Evolutionary conservation across 2,888 invertebrate genomes (phyloP), one percentile per base, ranked within the genome.

Genomic region (Papilio demoleus): DNA sequence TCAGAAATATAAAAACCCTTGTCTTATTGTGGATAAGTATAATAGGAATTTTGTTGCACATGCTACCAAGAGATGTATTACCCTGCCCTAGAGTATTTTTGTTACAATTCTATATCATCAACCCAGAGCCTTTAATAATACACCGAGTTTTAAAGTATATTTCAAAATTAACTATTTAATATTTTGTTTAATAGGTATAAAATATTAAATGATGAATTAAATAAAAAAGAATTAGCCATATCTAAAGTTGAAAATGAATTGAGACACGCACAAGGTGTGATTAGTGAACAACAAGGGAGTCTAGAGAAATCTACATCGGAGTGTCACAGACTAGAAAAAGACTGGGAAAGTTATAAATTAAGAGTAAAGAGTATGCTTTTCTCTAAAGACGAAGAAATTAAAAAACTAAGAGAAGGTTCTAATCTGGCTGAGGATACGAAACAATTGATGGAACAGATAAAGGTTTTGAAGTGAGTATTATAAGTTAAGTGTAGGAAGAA

Each of bases 331-430:
- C 71, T 91, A 12, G 90, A 92, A 71, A 86, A 76, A 58, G 92
- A 92, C 53, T 92, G 92, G 92, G 89, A 90, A 70, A 76, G 87
- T 0, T 92, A 92, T 45, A 92, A 92, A 74, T 70, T 88, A 38
- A 79, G 92, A 69, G 92, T 92, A 2, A 92, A 92, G 62, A 86
- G 83, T 24, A 92, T 91, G 89, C 75, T 92, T 17, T 73, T 73
- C 14, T 77, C 85, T 14, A 92, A 92, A 74, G 92, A 92, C 65
- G 83, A 79, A 42, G 88, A 90, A 70, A 88, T 92, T 11, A 87
- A 86, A 67, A 72, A 80, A 1, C 68, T 92, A 62, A 84, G 87
- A 45, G 84, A 85, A 0, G 90, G 90, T 0, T 40, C 79, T 14
- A 78, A 82, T 65, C 53, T 85, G 11, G 80, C 79, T 1, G 87